Evolutionary conservation across 64 coral and sea anemone species (phyloP).

Genomic region (Acropora tenuis): DNA sequence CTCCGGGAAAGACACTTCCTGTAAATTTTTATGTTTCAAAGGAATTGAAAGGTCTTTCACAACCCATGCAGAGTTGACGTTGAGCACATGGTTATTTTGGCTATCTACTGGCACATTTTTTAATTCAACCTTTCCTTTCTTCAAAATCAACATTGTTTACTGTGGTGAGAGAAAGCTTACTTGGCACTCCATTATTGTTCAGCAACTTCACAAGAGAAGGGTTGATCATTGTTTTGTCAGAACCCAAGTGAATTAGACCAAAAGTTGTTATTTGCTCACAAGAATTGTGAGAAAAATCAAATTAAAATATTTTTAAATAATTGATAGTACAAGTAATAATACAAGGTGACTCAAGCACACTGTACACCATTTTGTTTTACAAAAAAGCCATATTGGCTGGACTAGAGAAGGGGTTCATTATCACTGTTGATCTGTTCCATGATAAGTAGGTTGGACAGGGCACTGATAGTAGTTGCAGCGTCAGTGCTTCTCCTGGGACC

Average conservation of each 20-base stretch:
- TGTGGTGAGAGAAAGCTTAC: slow-evolving; percentile 9
- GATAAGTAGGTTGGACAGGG: background rate
- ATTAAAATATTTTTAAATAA: too few species aligned
- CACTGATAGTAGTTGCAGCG: background rate
- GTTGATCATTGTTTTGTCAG: slow-evolving; percentile 57
- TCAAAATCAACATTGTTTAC: too few species aligned
- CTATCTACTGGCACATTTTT: slow-evolving; percentile 22
- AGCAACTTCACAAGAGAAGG: slow-evolving; percentile 34
- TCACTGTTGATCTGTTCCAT: slow-evolving; percentile 43
- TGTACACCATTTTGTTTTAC: slow-evolving; percentile 43
- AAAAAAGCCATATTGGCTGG: slow-evolving; percentile 38
- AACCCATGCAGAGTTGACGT: slow-evolving; percentile 22
- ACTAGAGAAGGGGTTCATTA: slow-evolving; percentile 49
- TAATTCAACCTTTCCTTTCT: background rate
- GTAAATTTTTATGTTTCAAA: slow-evolving; percentile 5
- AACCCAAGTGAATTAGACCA: slow-evolving; percentile 5
- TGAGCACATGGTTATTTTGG: background rate
- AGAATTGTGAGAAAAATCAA: too few species aligned
- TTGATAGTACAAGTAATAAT: too few species aligned
- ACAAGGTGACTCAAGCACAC: slow-evolving; percentile 29
- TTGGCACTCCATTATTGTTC: slow-evolving; percentile 30
- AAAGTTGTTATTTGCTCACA: too few species aligned
- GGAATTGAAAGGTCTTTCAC: slow-evolving; percentile 37
- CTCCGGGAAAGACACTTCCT: too few species aligned
- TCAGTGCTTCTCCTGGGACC: slow-evolving; percentile 26